Conservation (phyloP, 1,140 invertebrate species). For the Ostrea denselamellosa region DNA sequence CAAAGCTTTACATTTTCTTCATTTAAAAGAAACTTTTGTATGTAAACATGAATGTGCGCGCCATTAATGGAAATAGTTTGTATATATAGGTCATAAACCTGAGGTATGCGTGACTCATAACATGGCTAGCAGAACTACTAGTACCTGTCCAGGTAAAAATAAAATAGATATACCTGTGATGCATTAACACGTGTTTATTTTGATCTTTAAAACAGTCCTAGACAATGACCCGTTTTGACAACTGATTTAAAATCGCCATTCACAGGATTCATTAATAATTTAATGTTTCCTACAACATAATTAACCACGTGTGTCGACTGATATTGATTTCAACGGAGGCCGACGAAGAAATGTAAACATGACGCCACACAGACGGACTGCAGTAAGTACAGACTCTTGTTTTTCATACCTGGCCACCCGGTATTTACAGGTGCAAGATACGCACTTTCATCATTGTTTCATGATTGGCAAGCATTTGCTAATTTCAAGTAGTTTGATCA, state of each 20-base stretch:
- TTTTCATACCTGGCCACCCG: neutral
- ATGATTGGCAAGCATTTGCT: neutral
- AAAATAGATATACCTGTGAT: neutral
- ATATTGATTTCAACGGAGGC: neutral
- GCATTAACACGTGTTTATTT: neutral
- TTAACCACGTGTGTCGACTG: neutral
- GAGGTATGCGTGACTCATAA: slow-evolving; percentile 19
- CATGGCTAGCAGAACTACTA: neutral
- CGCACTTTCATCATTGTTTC: neutral
- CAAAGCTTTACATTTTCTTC: no score
- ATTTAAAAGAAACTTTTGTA: no score
- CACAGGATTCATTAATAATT: slow-evolving; percentile 29
- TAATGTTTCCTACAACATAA: neutral
- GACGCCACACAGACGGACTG: neutral
- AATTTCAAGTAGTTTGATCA: neutral
- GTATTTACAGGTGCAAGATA: neutral
- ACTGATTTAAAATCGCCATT: neutral
- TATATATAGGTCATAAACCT: slow-evolving; percentile 29
- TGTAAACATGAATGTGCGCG: slow-evolving; percentile 25
- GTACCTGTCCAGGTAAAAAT: neutral
- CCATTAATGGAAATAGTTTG: slow-evolving; percentile 3
- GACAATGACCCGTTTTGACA: neutral
- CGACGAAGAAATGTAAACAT: slow-evolving; percentile 33
- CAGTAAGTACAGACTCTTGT: neutral
- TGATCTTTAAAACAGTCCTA: neutral